Conservation (phyloP, 2,113 vertebrate genomes). For the Leptocoma aspasia region DNA sequence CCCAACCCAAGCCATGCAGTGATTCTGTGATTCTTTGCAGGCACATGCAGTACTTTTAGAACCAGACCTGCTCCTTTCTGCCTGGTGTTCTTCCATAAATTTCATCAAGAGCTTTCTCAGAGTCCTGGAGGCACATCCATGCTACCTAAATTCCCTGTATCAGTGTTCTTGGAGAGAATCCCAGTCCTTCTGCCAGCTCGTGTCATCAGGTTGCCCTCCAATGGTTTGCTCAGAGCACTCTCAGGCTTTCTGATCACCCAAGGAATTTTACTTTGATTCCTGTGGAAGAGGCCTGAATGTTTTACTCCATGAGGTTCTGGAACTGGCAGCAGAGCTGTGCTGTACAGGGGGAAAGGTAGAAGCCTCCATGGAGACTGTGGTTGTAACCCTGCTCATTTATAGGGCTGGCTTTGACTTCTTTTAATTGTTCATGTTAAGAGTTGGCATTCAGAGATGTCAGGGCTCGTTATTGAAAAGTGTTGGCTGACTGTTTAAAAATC, state of each 20-base stretch:
- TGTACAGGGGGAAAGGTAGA: neutral
- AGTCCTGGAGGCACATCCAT: neutral
- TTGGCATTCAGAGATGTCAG: neutral
- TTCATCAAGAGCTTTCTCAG: neutral
- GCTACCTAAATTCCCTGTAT: too few relatives aligned
- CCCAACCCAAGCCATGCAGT: rapidly evolving
- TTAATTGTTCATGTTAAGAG: neutral
- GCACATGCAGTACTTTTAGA: neutral
- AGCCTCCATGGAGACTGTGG: neutral
- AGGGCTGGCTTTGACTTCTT: neutral
- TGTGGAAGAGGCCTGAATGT: neutral
- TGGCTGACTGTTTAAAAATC: neutral
- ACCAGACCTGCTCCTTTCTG: rapidly evolving
- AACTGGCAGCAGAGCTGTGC: neutral
- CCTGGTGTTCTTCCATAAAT: neutral
- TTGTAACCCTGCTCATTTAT: neutral
- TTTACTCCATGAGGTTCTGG: neutral
- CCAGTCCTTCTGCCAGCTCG: neutral
- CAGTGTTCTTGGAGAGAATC: neutral
- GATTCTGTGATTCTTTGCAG: neutral
- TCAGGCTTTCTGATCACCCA: neutral
- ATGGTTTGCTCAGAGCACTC: neutral
- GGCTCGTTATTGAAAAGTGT: neutral
- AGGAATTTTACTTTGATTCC: neutral
- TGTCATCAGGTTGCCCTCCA: neutral